phyloP scores from a whole-genome alignment of 1,140 invertebrate genomes.

The Drosophila teissieri region DNA sequence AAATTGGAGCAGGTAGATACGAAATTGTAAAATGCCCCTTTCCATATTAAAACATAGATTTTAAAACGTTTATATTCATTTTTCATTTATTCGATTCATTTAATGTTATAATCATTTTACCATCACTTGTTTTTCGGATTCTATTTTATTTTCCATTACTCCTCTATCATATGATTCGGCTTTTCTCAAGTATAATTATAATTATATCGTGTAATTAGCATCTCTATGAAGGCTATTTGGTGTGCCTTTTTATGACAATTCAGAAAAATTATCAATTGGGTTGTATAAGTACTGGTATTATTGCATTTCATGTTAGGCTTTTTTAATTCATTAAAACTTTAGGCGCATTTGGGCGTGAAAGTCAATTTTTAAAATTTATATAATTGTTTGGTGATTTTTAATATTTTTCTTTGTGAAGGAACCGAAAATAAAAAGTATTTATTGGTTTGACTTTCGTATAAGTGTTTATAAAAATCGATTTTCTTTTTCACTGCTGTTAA shows the following conservation, averaged over 20 bases:
- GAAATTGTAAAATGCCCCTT: background rate
- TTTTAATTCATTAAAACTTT: constrained; percentile 49
- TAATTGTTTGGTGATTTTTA: constrained; percentile 30
- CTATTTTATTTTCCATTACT: constrained; percentile 45
- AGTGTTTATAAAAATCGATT: constrained; percentile 45
- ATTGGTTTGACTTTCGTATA: constrained; percentile 37
- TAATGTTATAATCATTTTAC: constrained; percentile 65
- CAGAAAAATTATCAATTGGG: constrained; percentile 50
- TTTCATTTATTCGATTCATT: constrained; percentile 81
- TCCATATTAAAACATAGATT: constrained; percentile 7
- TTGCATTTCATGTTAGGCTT: constrained; percentile 37
- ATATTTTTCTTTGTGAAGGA: constrained; percentile 31
- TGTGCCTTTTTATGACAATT: constrained; percentile 72
- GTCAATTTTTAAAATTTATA: constrained; percentile 48
- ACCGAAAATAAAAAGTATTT: constrained; percentile 40
- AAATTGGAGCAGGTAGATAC: background rate
- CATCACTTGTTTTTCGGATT: constrained; percentile 62
- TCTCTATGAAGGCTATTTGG: constrained; percentile 75
- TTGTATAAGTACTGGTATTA: constrained; percentile 47
- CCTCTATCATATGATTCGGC: constrained; percentile 45
- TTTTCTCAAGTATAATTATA: constrained; percentile 48
- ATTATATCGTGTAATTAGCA: constrained; percentile 58
- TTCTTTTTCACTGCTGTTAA: constrained; percentile 14
- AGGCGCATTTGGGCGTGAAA: constrained; percentile 50
- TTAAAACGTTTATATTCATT: constrained; percentile 83